Evolutionary conservation across 2,888 invertebrate genomes (phyloP), one percentile per base, ranked within the genome.

Genomic region (Caenorhabditis becei): DNA sequence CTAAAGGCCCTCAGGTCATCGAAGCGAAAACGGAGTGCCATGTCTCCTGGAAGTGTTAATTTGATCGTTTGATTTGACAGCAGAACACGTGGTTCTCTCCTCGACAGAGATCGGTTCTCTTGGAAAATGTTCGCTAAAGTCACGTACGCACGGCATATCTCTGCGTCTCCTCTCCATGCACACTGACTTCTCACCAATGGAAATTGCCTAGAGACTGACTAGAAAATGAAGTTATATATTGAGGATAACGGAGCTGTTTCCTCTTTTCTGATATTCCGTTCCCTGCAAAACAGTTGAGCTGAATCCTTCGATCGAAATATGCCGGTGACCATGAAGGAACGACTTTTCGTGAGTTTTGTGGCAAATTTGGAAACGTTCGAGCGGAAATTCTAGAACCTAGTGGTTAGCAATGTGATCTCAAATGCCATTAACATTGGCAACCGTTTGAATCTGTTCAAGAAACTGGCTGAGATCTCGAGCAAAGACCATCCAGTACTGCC

Each of bases 391-490:
- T 20, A 67, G 61, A 53, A 62, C 8, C 44, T 66, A 0, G 51
- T 53, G 11, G 35, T 71, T 37, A 49, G 65, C 16, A 74, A 58
- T 18, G 56, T 72, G 11, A 16, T 75, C 16, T 75, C 75, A 2
- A 66, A 66, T 32, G 82, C 80, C 0, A 47, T 85, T 11, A 77
- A 70, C 16, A 47, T 84, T 1, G 84, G 83, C 0, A 20, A 35
- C 10, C 44, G 69, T 11, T 63, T 80, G 28, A 66, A 74, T 56
- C 53, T 84, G 20, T 84, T 84, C 72, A 53, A 78, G n/a, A 75
- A 61, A 14, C 56, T 85, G 23, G 77, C 59, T 11, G 58, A 77
- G 35, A 44, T 77, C 7, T 67, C 70, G n/a, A 65, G 65, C 44
- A 56, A 61, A 11, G 62, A 67, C 1, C n/a, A 67, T 4, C 85